Evolutionary conservation across 2,113 vertebrate species (phyloP).

Genomic region (Fregetta grallaria): DNA sequence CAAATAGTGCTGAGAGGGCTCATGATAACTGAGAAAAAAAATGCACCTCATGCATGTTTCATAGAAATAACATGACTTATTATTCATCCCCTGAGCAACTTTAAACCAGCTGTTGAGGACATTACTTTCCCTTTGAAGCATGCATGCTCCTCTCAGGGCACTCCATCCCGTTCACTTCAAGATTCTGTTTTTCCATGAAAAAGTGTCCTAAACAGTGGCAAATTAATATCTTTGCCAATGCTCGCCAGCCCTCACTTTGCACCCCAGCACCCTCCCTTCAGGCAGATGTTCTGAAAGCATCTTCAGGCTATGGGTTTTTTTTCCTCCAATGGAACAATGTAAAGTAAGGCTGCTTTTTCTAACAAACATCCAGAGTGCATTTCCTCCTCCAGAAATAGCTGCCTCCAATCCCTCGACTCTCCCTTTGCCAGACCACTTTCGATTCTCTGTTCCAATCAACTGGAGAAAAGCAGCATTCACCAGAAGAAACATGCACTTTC

Average conservation of each 20-base stretch:
- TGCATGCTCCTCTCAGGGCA: neutral
- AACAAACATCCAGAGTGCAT: neutral
- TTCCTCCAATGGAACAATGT: neutral
- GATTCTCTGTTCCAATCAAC: neutral
- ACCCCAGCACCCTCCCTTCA: neutral
- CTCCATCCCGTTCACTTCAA: neutral
- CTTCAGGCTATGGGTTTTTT: neutral
- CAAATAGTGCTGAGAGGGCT: fast-evolving
- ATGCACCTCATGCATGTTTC: fast-evolving
- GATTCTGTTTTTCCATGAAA: neutral
- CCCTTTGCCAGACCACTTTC: neutral
- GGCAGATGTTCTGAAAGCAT: neutral
- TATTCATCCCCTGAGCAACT: neutral
- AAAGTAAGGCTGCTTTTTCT: neutral
- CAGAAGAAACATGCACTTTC: neutral
- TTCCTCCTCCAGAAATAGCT: neutral
- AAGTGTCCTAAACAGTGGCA: neutral
- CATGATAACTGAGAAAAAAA: neutral
- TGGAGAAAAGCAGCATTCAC: neutral
- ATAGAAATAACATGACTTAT: neutral
- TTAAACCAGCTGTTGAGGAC: neutral
- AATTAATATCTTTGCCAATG: neutral
- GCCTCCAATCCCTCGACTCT: neutral
- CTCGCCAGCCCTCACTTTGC: neutral
- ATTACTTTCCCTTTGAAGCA: neutral